These are phyloP conservation scores for Drosophila ogumai DNA, from an alignment of 1,140 invertebrate genomes.

Conservation along the genomic window DNA sequence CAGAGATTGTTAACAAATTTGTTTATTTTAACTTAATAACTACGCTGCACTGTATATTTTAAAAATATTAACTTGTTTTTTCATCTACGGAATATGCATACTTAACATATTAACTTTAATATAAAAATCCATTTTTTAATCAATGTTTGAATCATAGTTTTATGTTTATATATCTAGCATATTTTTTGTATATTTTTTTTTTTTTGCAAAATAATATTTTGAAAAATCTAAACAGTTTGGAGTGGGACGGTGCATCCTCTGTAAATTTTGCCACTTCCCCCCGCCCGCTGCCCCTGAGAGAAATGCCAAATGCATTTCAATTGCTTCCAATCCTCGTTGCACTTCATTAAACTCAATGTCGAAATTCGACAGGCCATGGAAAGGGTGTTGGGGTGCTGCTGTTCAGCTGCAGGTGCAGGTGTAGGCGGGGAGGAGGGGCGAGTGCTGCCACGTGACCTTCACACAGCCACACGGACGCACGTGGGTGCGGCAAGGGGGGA, in stretches of 20 bases:
- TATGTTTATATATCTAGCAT: background rate
- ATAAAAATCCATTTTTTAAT: background rate
- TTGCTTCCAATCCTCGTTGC: slow-evolving; percentile 71
- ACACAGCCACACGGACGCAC: slow-evolving; percentile 32
- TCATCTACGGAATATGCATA: background rate
- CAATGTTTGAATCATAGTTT: background rate
- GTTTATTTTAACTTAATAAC: too few relatives aligned
- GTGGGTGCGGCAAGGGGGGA: background rate
- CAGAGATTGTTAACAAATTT: too few relatives aligned
- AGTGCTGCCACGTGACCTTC: slow-evolving; percentile 69
- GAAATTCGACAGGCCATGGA: slow-evolving; percentile 48
- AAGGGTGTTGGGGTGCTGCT: background rate
- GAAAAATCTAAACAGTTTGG: background rate
- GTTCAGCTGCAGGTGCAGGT: background rate
- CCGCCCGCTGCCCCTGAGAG: background rate
- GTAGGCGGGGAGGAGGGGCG: slow-evolving; percentile 8
- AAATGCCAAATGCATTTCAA: slow-evolving; percentile 69
- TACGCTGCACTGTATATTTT: too few relatives aligned
- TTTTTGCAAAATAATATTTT: slow-evolving; percentile 8
- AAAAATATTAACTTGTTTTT: background rate
- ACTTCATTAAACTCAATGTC: slow-evolving; percentile 78
- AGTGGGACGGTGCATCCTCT: background rate
- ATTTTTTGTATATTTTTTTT: background rate
- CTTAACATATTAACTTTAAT: too few relatives aligned
- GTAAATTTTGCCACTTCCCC: background rate